Percentiles rank a stretch among this genome's conserved stretches.
phyloP scores from a whole-genome alignment of 2,797 vertebrate genomes.

The Pogoniulus pusillus region DNA sequence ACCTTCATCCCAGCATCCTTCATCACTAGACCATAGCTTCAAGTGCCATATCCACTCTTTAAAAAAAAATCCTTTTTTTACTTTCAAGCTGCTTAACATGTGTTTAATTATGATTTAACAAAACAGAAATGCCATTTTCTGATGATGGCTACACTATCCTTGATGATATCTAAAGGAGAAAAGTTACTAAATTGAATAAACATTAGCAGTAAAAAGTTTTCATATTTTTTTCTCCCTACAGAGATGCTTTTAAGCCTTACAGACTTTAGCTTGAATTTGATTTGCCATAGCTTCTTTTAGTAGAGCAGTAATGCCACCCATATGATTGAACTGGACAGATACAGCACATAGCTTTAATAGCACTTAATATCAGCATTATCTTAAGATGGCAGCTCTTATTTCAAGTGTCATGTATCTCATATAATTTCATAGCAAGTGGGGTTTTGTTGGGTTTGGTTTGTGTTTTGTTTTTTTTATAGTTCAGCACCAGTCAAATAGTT shows the following conservation, averaged over 20 bases:
- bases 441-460: too few relatives aligned
- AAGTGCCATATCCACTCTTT: too few relatives aligned
- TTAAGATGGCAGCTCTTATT: background rate
- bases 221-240: background rate
- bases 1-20: too few relatives aligned
- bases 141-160: background rate
- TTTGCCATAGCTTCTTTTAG: background rate
- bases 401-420: background rate
- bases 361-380: background rate
- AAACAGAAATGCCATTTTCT: background rate
- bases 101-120: background rate
- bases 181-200: background rate
- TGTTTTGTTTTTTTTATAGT: background rate
- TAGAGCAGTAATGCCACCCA: background rate
- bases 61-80: background rate
- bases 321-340: background rate
- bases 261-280: background rate
- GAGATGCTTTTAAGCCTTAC: constrained; percentile 4
- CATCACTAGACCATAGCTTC: too few relatives aligned
- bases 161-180: background rate
- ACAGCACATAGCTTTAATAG: background rate
- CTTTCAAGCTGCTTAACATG: background rate
- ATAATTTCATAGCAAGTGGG: background rate
- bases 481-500: background rate
- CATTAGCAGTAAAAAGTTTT: background rate